Percentiles rank a stretch among this genome's conserved stretches.
Evolutionary conservation across 2,888 invertebrate genomes (phyloP).

Genomic region (Metalampra italica): DNA sequence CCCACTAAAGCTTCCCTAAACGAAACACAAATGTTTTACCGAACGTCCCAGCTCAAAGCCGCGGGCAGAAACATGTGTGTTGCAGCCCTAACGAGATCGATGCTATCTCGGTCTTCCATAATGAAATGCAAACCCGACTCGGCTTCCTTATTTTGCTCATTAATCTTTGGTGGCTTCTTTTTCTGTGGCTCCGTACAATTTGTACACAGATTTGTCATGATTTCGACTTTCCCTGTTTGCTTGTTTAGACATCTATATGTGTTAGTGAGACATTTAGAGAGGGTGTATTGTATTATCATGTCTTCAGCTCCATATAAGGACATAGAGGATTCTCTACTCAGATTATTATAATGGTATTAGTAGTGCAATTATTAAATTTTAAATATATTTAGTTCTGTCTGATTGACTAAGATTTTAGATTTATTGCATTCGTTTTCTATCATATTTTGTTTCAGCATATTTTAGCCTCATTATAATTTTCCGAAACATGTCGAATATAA

Average conservation of each 20-base stretch:
- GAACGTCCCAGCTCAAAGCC: background rate
- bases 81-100: conserved; percentile 4
- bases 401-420: too few species aligned
- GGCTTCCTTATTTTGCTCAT: conserved; percentile 10
- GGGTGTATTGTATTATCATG: background rate
- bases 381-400: too few species aligned
- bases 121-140: conserved; percentile 14
- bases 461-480: too few species aligned
- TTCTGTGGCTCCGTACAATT: conserved; percentile 24
- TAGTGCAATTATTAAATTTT: too few species aligned
- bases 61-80: background rate
- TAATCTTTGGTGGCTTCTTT: conserved; percentile 19
- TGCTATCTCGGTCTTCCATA: conserved; percentile 9
- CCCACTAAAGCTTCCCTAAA: background rate
- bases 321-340: too few species aligned
- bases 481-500: too few species aligned
- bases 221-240: conserved; percentile 22
- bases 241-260: conserved; percentile 11
- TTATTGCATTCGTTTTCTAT: too few species aligned
- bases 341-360: too few species aligned
- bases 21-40: background rate
- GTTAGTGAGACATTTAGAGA: background rate
- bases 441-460: too few species aligned
- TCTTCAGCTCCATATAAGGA: background rate
- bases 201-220: conserved; percentile 34